Evolutionary conservation across 1,140 invertebrate genomes (phyloP), one percentile per base, ranked within the genome.

Genomic region (Temnothorax longispinosus): DNA sequence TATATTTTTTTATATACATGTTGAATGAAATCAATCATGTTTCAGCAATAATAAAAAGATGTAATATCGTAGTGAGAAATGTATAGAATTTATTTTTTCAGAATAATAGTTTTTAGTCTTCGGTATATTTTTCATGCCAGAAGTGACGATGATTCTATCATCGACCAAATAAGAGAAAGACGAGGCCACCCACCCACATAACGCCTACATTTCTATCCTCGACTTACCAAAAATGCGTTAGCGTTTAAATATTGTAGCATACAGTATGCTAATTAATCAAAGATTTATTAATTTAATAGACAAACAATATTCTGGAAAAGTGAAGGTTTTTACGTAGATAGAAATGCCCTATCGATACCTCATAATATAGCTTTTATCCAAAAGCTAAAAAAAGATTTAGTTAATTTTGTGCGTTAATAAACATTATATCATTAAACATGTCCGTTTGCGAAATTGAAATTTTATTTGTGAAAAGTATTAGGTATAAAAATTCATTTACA

Each of bases 121-220:
- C 21, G 8, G 1, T 21, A 62, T 47, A 60, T 64, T 0, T 65
- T 15, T 54, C 15, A 2, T 54, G 6, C n/a, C 47, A 78, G 54
- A 1, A 11, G 21, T 65, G 64, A 41, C 58, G 77, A 87, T 87
- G 88, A 89, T 32, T 67, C n/a, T 75, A 74, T 78, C 58, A 1
- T 18, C 10, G 15, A n/a, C 71, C 56, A 13, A 84, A 80, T 90
- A 87, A 78, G 72, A 72, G 27, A 89, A 87, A 56, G 52, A 56
- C 47, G 41, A 84, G 47, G 62, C 0, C 18, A 6, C 5, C 35
- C 60, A 32, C 88, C 85, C 67, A 90, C 88, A 2, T 60, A 41
- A 87, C 65, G 47, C 77, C 88, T 32, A 89, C 88, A 44, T 56
- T 69, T 76, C 35, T n/a, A 38, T 89, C 7, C 38, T 74, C 18